A percentile compares a stretch with the other conserved stretches of the same genome.
Conservation (phyloP, 1,140 invertebrate genomes). For the Pomacea maculata region DNA sequence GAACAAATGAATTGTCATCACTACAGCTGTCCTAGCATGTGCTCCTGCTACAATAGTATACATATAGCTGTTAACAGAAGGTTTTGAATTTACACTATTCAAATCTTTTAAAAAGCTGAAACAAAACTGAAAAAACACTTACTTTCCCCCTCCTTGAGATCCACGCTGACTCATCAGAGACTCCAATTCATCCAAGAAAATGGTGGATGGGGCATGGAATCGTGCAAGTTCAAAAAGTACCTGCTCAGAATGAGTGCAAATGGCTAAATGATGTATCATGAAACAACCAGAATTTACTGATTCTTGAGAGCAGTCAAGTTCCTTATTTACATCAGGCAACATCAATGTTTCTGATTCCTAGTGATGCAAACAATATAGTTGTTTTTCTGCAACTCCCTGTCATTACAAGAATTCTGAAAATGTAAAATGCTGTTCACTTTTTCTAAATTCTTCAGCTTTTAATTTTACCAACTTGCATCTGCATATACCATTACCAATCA, state of each 20-base stretch:
- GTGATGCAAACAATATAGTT: background rate
- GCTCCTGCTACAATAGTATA: too few species aligned
- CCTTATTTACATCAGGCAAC: background rate
- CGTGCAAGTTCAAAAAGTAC: constrained; percentile 69
- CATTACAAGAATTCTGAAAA: too few species aligned
- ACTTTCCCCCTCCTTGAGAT: constrained; percentile 60
- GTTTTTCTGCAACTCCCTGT: too few species aligned
- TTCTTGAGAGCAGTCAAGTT: too few species aligned
- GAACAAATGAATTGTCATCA: too few species aligned
- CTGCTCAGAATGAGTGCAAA: constrained; percentile 59
- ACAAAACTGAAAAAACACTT: constrained; percentile 29
- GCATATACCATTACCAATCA: too few species aligned
- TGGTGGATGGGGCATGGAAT: constrained; percentile 69
- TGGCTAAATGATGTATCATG: background rate
- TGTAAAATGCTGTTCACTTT: too few species aligned
- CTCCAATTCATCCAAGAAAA: constrained; percentile 70
- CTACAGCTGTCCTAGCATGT: too few species aligned
- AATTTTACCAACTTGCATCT: too few species aligned
- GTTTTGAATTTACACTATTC: background rate
- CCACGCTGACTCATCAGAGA: constrained; percentile 69
- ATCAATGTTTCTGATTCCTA: background rate
- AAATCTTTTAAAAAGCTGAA: background rate
- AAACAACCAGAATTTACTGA: too few species aligned
- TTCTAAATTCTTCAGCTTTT: too few species aligned
- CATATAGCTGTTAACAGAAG: too few species aligned